A percentile compares a stretch with the other conserved stretches of the same genome.
These are phyloP conservation scores for Rhopilema esculentum DNA, from an alignment of 30 jellyfish, hydroid and myxozoan genomes.

Conservation along the genomic window DNA sequence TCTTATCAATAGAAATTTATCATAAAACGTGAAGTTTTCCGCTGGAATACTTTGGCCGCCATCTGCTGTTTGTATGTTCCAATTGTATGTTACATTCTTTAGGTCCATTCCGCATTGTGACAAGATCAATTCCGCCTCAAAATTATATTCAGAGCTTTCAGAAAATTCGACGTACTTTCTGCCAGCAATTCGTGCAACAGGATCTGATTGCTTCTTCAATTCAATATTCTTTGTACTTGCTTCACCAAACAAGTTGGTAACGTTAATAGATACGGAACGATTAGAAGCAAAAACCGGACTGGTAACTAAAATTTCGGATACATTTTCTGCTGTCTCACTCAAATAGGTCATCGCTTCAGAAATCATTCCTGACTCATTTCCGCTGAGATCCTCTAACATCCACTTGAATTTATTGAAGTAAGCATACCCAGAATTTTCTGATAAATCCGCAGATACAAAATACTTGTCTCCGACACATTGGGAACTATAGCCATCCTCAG, in stretches of 20 bases:
- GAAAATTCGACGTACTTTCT: background rate
- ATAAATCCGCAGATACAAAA: slow-evolving; percentile 25
- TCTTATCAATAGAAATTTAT: slow-evolving; percentile 1
- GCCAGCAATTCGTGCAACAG: slow-evolving; percentile 57
- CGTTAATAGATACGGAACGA: slow-evolving; percentile 6
- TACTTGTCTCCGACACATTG: slow-evolving; percentile 19
- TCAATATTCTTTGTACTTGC: background rate
- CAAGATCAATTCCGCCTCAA: slow-evolving; percentile 6
- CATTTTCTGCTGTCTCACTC: slow-evolving; percentile 5
- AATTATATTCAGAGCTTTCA: background rate
- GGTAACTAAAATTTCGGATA: slow-evolving; percentile 43
- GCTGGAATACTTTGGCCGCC: background rate
- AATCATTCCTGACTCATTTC: background rate
- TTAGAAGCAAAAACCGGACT: slow-evolving; percentile 15
- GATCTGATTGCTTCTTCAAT: background rate
- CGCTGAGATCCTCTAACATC: slow-evolving; percentile 4
- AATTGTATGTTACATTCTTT: slow-evolving; percentile 14
- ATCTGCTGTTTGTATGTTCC: slow-evolving; percentile 26
- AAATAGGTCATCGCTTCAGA: slow-evolving; percentile 16
- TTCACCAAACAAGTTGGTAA: slow-evolving; percentile 38
- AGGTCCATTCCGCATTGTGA: slow-evolving; percentile 46
- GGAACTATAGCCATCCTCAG: slow-evolving; percentile 31
- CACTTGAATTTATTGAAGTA: slow-evolving; percentile 19
- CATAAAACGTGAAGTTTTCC: background rate
- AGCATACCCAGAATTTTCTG: slow-evolving; percentile 27